Evolutionary conservation across 2,113 vertebrate species (phyloP).

Genomic region (Lagenorhynchus albirostris): DNA sequence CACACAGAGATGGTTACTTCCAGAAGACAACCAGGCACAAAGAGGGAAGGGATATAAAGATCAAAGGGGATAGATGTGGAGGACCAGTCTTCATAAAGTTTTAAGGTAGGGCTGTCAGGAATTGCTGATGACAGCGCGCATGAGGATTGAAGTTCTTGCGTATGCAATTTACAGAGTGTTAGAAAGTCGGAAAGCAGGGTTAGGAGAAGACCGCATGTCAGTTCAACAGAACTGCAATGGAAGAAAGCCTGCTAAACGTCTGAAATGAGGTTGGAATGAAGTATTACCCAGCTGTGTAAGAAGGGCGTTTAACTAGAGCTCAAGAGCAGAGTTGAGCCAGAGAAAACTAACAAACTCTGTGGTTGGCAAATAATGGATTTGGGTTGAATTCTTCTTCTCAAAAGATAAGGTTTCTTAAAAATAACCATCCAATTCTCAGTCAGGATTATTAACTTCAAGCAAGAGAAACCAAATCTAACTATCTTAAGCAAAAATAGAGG

Average conservation of each 20-base stretch:
- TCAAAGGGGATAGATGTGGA: not conserved
- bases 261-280: not conserved
- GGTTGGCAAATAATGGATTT: not conserved
- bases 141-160: not conserved
- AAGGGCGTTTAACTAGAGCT: not conserved
- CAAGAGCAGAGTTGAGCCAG: not conserved
- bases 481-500: not conserved
- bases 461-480: not conserved
- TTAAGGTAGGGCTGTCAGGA: not conserved
- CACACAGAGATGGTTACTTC: not conserved
- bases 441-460: not conserved
- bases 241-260: not conserved
- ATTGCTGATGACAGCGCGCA: not conserved
- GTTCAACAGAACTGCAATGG: not conserved
- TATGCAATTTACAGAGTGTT: not conserved
- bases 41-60: not conserved
- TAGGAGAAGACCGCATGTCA: not conserved
- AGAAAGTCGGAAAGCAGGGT: not conserved
- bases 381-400: not conserved
- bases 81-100: not conserved
- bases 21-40: not conserved
- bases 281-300: not conserved
- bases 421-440: not conserved
- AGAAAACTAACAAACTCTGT: not conserved
- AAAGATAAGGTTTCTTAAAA: not conserved